Percentiles rank a stretch among this genome's conserved stretches.
Conservation (phyloP, 2,888 invertebrate species). For the Hololepta plana region DNA sequence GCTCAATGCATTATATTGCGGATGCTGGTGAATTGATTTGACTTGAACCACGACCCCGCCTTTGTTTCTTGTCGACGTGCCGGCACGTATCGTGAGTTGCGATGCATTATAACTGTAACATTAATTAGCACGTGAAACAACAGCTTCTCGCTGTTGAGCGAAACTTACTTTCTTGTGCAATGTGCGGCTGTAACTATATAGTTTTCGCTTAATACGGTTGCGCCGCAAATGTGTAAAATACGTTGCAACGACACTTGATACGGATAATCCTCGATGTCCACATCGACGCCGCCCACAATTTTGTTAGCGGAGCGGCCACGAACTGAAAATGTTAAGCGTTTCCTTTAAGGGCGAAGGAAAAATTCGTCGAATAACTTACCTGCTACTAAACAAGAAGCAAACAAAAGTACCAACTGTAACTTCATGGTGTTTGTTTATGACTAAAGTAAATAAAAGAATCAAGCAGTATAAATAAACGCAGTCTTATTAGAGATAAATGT, state of each 20-base stretch:
- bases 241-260: slow-evolving; percentile 7
- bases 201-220: background rate
- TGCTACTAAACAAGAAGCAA: too few relatives aligned
- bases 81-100: slow-evolving; percentile 25
- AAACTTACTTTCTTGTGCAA: slow-evolving; percentile 3
- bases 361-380: too few relatives aligned
- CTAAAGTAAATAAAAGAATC: too few relatives aligned
- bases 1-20: slow-evolving; percentile 27
- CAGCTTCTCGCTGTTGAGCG: too few relatives aligned
- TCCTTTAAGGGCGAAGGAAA: too few relatives aligned
- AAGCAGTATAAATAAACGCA: too few relatives aligned
- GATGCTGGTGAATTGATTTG: slow-evolving; percentile 27
- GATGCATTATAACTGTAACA: slow-evolving; percentile 24
- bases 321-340: too few relatives aligned
- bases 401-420: too few relatives aligned
- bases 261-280: slow-evolving; percentile 6
- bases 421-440: too few relatives aligned
- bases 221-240: slow-evolving; percentile 6
- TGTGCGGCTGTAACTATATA: slow-evolving; percentile 6
- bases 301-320: background rate
- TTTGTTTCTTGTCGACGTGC: slow-evolving; percentile 31
- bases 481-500: too few relatives aligned
- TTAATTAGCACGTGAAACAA: too few relatives aligned
- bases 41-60: slow-evolving; percentile 34
- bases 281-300: slow-evolving; percentile 5